Evolutionary conservation across 2,888 invertebrate species (phyloP), one percentile per base, ranked within the genome.

Genomic region (Platycheirus rosarum): DNA sequence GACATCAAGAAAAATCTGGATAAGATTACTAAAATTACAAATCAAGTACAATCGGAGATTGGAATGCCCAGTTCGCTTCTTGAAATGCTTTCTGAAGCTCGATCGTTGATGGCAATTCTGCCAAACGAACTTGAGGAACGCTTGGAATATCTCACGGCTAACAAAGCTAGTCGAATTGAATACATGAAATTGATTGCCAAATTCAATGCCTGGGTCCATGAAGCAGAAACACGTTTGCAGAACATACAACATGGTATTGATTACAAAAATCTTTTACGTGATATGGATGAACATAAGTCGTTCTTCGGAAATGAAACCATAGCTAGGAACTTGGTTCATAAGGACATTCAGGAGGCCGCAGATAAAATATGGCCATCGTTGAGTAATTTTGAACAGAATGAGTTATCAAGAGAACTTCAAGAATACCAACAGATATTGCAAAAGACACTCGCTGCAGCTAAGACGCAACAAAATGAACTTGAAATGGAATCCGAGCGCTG

Each of bases 361-460:
- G 96, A 97, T 86, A 95, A 95, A 87, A 96, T 97, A 70, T 96
- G 96, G 95, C 95, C 97, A 0, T 97, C 97, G 0, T 90, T 97
- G 29, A 94, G 94, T 23, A 92, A 94, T 6, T 92, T 94, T 16
- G 96, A 97, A 87, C 96, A 97, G 86, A 96, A 96, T 85, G 95
- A 96, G 86, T 90, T 97, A 11, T 95, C 96, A 9, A 93, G 94
- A 26, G 96, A 96, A 86, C 94, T 96, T 85, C 95, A 96, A 84
- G 94, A 95, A 85, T 94, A 96, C 87, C 96, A 95, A 44, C 96
- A 97, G 86, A 90, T 95, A 37, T 89, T 97, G 85, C 95, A 96
- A 88, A 96, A 96, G 85, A 96, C 95, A 0, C 90, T 97, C 84
- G 95, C 96, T 87, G 94, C 95, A 2, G 97, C 97, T 0, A 95